A percentile compares a stretch with the other conserved stretches of the same genome.
phyloP scores from a whole-genome alignment of 1,140 invertebrate species.

The Thaumatotibia leucotreta region DNA sequence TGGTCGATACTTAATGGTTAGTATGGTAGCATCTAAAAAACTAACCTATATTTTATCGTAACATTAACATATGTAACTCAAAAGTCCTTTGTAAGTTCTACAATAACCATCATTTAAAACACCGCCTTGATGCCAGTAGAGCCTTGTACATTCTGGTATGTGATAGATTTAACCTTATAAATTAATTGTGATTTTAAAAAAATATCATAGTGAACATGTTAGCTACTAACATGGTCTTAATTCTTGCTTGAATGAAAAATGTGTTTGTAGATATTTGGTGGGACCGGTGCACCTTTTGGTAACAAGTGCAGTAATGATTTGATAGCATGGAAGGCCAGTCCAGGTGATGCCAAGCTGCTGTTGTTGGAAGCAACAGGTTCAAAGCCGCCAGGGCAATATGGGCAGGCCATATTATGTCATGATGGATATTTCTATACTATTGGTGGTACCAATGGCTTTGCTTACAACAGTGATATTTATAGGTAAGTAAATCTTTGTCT shows the following conservation, averaged over 20 bases:
- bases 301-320: constrained; percentile 87
- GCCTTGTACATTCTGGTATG: too few relatives aligned
- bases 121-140: too few relatives aligned
- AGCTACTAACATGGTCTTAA: too few relatives aligned
- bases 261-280: constrained; percentile 86
- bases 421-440: constrained; percentile 85
- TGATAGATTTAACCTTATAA: too few relatives aligned
- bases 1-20: constrained; percentile 83
- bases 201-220: too few relatives aligned
- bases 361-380: constrained; percentile 80
- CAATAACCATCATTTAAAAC: too few relatives aligned
- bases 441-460: constrained; percentile 89
- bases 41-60: too few relatives aligned
- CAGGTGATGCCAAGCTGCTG: constrained; percentile 52
- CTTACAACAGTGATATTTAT: constrained; percentile 90
- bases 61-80: too few relatives aligned
- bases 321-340: constrained; percentile 71
- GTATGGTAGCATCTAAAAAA: constrained; percentile 29
- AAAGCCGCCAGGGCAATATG: constrained; percentile 86
- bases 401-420: constrained; percentile 85
- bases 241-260: background rate
- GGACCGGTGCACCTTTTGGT: constrained; percentile 93
- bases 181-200: too few relatives aligned
- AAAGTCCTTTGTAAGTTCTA: too few relatives aligned
- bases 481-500: constrained; percentile 85